Conservation (phyloP, 2,113 vertebrate species). For the Takifugu flavidus region DNA sequence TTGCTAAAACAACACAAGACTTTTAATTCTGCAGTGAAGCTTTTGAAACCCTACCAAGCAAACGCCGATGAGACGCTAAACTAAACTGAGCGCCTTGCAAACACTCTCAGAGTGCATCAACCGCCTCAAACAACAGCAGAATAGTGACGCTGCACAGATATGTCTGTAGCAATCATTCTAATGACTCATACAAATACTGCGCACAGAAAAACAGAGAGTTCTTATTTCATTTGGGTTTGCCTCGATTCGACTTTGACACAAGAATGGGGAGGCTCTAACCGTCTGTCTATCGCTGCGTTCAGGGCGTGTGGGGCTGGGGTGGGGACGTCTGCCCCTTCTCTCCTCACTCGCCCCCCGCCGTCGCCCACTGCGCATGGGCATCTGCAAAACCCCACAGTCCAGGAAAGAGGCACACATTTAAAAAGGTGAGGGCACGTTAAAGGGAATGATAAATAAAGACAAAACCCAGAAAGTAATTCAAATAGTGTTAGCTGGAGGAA, state of each 20-base stretch:
- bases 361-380: slow-evolving; percentile 86
- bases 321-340: slow-evolving; percentile 78
- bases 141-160: slow-evolving; percentile 41
- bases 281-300: slow-evolving; percentile 75
- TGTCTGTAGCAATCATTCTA: slow-evolving; percentile 37
- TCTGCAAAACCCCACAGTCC: slow-evolving; percentile 62
- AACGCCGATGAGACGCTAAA: slow-evolving; percentile 58
- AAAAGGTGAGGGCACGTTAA: slow-evolving; percentile 1
- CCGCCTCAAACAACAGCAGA: slow-evolving; percentile 42
- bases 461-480: background rate
- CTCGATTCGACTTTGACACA: background rate
- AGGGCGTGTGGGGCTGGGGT: slow-evolving; percentile 72
- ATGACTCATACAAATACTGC: slow-evolving; percentile 55
- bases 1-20: slow-evolving; percentile 69
- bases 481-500: background rate
- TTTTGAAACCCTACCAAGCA: slow-evolving; percentile 49
- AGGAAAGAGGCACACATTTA: slow-evolving; percentile 11
- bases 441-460: slow-evolving; percentile 3
- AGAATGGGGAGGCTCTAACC: slow-evolving; percentile 51
- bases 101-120: slow-evolving; percentile 25
- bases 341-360: slow-evolving; percentile 78
- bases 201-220: slow-evolving; percentile 22
- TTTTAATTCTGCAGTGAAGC: slow-evolving; percentile 55
- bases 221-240: slow-evolving; percentile 11
- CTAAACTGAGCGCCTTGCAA: slow-evolving; percentile 9